phyloP scores from a whole-genome alignment of 1,140 invertebrate genomes.

The Diorhabda sublineata region DNA sequence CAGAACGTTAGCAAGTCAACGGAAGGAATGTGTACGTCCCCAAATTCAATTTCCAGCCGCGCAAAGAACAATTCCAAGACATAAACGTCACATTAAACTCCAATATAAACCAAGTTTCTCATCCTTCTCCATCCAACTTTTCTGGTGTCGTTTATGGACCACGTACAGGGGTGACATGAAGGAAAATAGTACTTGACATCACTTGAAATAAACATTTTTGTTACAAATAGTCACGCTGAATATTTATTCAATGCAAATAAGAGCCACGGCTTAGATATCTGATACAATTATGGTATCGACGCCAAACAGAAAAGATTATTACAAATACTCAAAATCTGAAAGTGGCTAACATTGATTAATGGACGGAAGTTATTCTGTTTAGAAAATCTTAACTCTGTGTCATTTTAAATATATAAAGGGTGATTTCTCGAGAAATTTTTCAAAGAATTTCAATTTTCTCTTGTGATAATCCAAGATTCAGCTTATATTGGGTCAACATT shows the following conservation, averaged over 20 bases:
- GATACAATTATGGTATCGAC: too few species aligned
- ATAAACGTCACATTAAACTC: constrained; percentile 2
- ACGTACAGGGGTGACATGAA: not conserved
- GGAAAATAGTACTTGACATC: not conserved
- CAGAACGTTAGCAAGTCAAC: not conserved
- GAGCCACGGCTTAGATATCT: too few species aligned
- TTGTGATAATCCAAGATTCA: too few species aligned
- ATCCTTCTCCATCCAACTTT: constrained; percentile 1
- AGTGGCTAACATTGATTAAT: too few species aligned
- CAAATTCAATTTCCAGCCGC: not conserved
- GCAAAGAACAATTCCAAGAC: constrained; percentile 1
- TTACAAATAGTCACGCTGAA: not conserved
- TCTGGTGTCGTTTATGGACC: constrained; percentile 1
- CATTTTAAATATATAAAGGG: too few species aligned
- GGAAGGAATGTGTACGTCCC: constrained; percentile 1
- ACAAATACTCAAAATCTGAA: too few species aligned
- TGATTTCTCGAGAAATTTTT: too few species aligned
- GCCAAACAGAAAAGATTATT: too few species aligned
- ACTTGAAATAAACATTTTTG: not conserved
- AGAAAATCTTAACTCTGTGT: too few species aligned
- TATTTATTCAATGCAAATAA: not conserved
- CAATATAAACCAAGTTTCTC: constrained; percentile 2
- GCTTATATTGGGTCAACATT: too few species aligned
- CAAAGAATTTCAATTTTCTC: too few species aligned
- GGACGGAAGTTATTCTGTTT: too few species aligned